Percentiles rank a stretch among this genome's conserved stretches.
These are phyloP conservation scores for Oreocharis arfaki DNA, from an alignment of 2,113 vertebrate species.

Conservation along the genomic window DNA sequence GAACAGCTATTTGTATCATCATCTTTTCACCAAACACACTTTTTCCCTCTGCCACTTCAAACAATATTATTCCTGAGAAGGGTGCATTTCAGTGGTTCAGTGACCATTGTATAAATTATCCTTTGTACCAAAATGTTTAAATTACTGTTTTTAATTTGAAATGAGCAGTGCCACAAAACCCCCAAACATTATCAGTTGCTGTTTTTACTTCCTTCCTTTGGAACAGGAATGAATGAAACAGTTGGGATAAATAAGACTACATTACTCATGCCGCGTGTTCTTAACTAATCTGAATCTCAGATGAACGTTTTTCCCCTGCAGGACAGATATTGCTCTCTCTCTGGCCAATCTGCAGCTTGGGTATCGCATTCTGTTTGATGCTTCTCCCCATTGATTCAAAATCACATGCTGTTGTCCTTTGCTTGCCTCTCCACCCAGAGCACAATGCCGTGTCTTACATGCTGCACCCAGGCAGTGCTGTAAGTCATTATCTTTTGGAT, in stretches of 20 bases:
- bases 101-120: background rate
- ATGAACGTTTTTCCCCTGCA: background rate
- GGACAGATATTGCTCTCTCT: background rate
- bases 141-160: background rate
- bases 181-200: background rate
- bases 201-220: background rate
- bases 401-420: background rate
- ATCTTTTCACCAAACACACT: background rate
- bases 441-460: background rate
- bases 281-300: background rate
- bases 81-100: background rate
- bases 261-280: background rate
- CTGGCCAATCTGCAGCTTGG: background rate
- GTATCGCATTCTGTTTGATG: background rate
- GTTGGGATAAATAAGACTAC: background rate
- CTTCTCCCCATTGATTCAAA: background rate
- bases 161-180: background rate
- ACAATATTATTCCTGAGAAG: background rate
- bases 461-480: background rate
- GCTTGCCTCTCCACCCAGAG: background rate
- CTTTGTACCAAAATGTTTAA: background rate
- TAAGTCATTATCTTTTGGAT: background rate
- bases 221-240: background rate
- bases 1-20: background rate
- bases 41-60: background rate